Base-by-base conservation (phyloP, 2,113 vertebrate species). In the Ariopsis seemanni region DNA sequence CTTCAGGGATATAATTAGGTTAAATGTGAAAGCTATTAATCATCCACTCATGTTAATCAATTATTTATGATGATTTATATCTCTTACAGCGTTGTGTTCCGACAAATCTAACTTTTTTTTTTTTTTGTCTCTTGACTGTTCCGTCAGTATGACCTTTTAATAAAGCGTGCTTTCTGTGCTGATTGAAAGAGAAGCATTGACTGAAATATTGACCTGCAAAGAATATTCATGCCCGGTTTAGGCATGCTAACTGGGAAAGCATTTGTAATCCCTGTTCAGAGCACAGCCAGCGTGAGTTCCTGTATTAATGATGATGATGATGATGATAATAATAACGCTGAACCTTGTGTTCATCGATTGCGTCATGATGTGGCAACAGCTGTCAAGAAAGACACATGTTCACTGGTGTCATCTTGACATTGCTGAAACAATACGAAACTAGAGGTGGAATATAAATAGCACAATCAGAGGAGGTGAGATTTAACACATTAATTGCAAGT, bases 61-160 rank as follows among this genome's bases (percentile, higher is more conserved):
- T 27, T 50, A 48, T 67, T n/a, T 53, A 11, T 71, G 5, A 65
- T 53, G 48, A 80, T 63, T 65, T 53, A 34, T 67, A 63, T 67
- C 62, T 57, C 34, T 58, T 69, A n/a, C 78, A 50, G 77, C 27
- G 58, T 48, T 34, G 11, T 7, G 1, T 57, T 69, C 18, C n/a
- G 14, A 69, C 85, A 71, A 58, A 80, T 69, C 30, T 2, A 58
- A 80, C 53, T 85, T 12, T 53, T 81, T 60, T n/a, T 85, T 12
- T 53, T 81, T 60, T n/a, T 78, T 2, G 63, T 34, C 62, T 48
- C 77, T 42, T 81, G 81, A 84, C 83, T 57, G 65, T 27, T 69
- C 48, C 27, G 87, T 69, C 82, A 18, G 65, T 48, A 78, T 57
- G 87, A 88, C 87, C 87, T 88, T 88, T 88, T 75, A 84, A 82